Evolutionary conservation across 1,140 invertebrate species (phyloP).

Genomic region (Pseudomyrmex pallidus): DNA sequence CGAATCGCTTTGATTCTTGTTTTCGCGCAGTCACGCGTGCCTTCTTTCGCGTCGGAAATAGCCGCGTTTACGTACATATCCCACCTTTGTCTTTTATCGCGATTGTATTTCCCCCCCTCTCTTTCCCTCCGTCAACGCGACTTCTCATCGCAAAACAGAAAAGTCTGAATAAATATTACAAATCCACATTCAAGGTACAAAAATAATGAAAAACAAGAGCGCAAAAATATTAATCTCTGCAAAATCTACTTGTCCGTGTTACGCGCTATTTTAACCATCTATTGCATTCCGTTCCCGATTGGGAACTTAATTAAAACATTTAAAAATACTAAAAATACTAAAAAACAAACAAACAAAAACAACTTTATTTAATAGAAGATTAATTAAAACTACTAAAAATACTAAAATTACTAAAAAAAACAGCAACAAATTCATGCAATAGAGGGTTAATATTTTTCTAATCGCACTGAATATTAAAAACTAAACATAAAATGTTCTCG

Average conservation of each 20-base stretch:
- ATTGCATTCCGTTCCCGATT: no score
- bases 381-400: no score
- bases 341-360: no score
- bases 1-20: conserved; percentile 49
- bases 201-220: neutral
- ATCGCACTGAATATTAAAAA: neutral
- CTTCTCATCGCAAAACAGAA: neutral
- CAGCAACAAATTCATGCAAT: no score
- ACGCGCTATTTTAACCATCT: neutral
- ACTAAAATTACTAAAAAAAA: no score
- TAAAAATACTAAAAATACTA: no score
- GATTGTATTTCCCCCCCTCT: neutral
- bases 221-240: neutral
- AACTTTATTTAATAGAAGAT: no score
- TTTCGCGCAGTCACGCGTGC: conserved; percentile 36
- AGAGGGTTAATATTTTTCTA: neutral
- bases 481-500: no score
- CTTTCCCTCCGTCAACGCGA: neutral
- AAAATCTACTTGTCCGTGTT: neutral
- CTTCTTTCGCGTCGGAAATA: conserved; percentile 23
- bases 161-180: neutral
- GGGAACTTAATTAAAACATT: no score
- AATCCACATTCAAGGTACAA: neutral
- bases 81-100: conserved; percentile 29
- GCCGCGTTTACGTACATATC: neutral